Evolutionary conservation across 2,888 invertebrate genomes (phyloP).

Genomic region (Aquatica leii): DNA sequence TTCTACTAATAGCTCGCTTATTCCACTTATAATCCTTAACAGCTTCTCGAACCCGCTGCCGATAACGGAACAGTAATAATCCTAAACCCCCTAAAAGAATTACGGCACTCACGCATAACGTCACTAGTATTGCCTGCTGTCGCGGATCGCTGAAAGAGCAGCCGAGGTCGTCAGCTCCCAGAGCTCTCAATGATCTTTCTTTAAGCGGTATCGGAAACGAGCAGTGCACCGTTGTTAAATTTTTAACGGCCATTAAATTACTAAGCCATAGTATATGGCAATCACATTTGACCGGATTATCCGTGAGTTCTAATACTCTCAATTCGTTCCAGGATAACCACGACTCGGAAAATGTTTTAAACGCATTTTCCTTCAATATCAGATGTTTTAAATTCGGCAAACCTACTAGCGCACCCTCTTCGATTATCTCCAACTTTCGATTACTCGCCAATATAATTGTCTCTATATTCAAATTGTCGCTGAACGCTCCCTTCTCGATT

Average conservation of each 20-base stretch:
- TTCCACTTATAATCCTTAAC: conserved; percentile 86
- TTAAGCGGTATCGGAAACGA: conserved; percentile 76
- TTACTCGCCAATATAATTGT: conserved; percentile 79
- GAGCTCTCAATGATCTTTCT: conserved; percentile 71
- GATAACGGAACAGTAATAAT: conserved; percentile 79
- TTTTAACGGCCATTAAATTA: conserved; percentile 72
- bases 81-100: conserved; percentile 76
- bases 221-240: conserved; percentile 75
- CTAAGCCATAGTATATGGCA: conserved; percentile 84
- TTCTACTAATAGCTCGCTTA: conserved; percentile 74
- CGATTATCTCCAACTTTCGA: conserved; percentile 75
- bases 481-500: conserved; percentile 80
- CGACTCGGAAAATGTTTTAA: conserved; percentile 78
- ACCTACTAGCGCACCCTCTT: conserved; percentile 80
- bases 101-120: conserved; percentile 76
- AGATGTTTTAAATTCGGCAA: conserved; percentile 81
- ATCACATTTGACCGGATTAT: conserved; percentile 83
- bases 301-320: conserved; percentile 77
- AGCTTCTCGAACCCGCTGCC: conserved; percentile 81
- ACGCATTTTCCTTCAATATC: conserved; percentile 79
- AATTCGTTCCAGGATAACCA: conserved; percentile 82
- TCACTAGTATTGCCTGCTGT: conserved; percentile 81
- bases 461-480: conserved; percentile 83
- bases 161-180: conserved; percentile 80
- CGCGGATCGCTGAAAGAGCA: conserved; percentile 82